phyloP scores from a whole-genome alignment of 2,113 vertebrate species.

The Xiphorhynchus elegans region DNA sequence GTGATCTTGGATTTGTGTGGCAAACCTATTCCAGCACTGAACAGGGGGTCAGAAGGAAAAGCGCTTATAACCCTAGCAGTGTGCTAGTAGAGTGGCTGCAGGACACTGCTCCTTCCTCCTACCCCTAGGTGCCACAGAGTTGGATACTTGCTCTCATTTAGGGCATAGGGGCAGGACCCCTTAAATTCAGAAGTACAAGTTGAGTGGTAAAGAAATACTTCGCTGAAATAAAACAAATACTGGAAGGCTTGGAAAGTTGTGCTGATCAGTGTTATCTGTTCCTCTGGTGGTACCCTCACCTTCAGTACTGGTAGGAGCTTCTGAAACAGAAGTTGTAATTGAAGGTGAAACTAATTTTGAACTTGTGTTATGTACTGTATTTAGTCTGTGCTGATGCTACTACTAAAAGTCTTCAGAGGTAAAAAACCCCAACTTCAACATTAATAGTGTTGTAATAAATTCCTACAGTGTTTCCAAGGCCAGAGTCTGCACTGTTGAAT shows the following conservation, averaged over 20 bases:
- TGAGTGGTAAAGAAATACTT: neutral
- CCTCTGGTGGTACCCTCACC: neutral
- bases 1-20: neutral
- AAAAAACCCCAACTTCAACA: neutral
- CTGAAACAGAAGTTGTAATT: neutral
- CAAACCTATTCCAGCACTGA: neutral
- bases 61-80: neutral
- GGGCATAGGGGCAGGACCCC: neutral
- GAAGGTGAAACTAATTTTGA: neutral
- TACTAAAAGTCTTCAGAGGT: neutral
- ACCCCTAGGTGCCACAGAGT: too few species aligned
- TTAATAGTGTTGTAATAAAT: neutral
- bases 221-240: neutral
- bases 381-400: neutral
- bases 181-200: neutral
- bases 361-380: neutral
- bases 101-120: neutral
- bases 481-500: neutral
- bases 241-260: neutral
- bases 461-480: neutral
- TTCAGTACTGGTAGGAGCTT: neutral
- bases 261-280: neutral
- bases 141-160: neutral
- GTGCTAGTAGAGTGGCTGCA: neutral
- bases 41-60: neutral